Percentiles rank a stretch among this genome's conserved stretches.
Conservation (phyloP, 1,140 invertebrate genomes). For the Tetranychus cinnabarinus region DNA sequence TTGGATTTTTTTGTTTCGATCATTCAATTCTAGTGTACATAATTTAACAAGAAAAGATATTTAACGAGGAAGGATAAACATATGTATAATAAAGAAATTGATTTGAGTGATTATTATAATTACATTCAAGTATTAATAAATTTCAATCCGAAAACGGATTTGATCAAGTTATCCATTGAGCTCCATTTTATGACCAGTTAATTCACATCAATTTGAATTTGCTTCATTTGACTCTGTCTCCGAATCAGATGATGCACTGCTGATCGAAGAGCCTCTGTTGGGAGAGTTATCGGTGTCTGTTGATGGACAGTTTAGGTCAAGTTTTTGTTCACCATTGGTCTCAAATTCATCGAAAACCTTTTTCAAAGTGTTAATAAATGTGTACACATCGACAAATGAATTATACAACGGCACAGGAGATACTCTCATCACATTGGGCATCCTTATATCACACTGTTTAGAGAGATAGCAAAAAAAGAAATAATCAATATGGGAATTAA, state of each 20-base stretch:
- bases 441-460: conserved; percentile 28
- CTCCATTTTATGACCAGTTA: too few relatives aligned
- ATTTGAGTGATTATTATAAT: too few relatives aligned
- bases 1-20: too few relatives aligned
- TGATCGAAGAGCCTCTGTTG: neutral
- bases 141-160: too few relatives aligned
- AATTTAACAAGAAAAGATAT: too few relatives aligned
- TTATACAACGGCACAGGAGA: conserved; percentile 31
- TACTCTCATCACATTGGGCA: conserved; percentile 28
- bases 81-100: too few relatives aligned
- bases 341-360: conserved; percentile 2
- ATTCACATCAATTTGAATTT: neutral
- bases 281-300: neutral
- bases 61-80: too few relatives aligned
- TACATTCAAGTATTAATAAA: too few relatives aligned
- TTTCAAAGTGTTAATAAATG: conserved; percentile 18
- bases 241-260: neutral
- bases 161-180: too few relatives aligned
- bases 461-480: neutral
- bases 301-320: neutral
- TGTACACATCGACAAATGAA: conserved; percentile 27
- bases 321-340: neutral
- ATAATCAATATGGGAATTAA: neutral
- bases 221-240: neutral
- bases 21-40: too few relatives aligned